phyloP scores from a whole-genome alignment of 1,140 invertebrate genomes.

The Drosophila funebris region DNA sequence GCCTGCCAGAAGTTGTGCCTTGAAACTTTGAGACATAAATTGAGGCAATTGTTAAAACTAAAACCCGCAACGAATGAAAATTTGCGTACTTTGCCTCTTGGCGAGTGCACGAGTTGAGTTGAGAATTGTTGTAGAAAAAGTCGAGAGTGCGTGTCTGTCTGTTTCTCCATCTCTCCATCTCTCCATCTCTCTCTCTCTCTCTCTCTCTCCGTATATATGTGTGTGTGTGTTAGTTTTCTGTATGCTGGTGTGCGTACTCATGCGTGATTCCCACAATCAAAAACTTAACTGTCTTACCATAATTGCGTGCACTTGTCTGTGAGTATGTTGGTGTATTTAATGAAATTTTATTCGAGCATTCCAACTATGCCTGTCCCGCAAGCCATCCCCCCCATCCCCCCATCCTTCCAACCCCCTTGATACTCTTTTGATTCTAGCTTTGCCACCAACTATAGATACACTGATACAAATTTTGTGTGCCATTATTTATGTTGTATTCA shows the following conservation, averaged over 20 bases:
- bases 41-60: constrained; percentile 82
- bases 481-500: too few relatives aligned
- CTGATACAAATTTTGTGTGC: background rate
- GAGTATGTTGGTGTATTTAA: constrained; percentile 75
- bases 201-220: constrained; percentile 3
- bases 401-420: background rate
- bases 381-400: background rate
- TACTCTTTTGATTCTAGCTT: background rate
- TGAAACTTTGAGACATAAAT: constrained; percentile 78
- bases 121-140: constrained; percentile 69
- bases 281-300: constrained; percentile 81
- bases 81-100: constrained; percentile 51
- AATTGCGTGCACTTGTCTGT: constrained; percentile 81
- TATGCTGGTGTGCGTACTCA: constrained; percentile 66
- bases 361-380: constrained; percentile 27
- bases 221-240: constrained; percentile 21
- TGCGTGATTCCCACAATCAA: constrained; percentile 82
- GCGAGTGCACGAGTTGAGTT: constrained; percentile 68
- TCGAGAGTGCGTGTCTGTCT: constrained; percentile 6
- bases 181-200: background rate
- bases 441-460: background rate
- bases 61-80: constrained; percentile 76
- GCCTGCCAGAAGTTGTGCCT: constrained; percentile 57
- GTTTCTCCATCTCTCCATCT: background rate
- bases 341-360: constrained; percentile 77